Base-by-base conservation (phyloP, 2,797 vertebrate genomes). In the Diglossa cyanea region DNA sequence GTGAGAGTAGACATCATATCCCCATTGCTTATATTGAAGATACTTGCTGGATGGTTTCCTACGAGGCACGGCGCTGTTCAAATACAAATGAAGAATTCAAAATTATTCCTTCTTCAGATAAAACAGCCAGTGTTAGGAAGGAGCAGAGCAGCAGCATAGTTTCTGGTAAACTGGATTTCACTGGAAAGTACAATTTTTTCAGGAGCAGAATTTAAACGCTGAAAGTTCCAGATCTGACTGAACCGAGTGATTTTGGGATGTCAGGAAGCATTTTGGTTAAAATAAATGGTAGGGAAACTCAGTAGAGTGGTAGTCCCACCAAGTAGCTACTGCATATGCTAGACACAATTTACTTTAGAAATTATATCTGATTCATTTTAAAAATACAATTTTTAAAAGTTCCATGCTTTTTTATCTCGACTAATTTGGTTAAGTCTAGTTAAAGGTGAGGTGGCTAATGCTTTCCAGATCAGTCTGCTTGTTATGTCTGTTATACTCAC, bases 1-100 rank as follows among this genome's bases (percentile, higher is more conserved):
- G 7, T 50, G 17, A 54, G 17, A 48, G 25, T 51, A 70, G 44
- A 24, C 23, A 53, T 11, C 20, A 47, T 37, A 74, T 8, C 2
- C 9, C 7, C 3, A 20, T 62, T 94, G 48, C 60, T 87, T 73
- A 44, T 7, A 3, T 3, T 62, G 62, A 66, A 84, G 17, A 13
- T 67, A 68, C 6, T 40, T 45, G 30, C 12, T 68, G 11, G 6
- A 28, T 70, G 30, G 9, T 60, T 63, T 30, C 31, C 24, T 55
- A 17, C 3, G 2, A 63, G 20, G 17, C 30, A 81, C 0, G 0
- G 5, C 0, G 0, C 19, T 67, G 23, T 63, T 67, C 45, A 86
- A 76, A 83, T 10, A 44, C 11, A 74, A 39, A 15, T 11, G 25
- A 77, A 82, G 8, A 68, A 62, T 45, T 66, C 11, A 44, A 76